These are phyloP conservation scores for Azemiops feae DNA, from an alignment of 2,113 vertebrate species.

Conservation along the genomic window DNA sequence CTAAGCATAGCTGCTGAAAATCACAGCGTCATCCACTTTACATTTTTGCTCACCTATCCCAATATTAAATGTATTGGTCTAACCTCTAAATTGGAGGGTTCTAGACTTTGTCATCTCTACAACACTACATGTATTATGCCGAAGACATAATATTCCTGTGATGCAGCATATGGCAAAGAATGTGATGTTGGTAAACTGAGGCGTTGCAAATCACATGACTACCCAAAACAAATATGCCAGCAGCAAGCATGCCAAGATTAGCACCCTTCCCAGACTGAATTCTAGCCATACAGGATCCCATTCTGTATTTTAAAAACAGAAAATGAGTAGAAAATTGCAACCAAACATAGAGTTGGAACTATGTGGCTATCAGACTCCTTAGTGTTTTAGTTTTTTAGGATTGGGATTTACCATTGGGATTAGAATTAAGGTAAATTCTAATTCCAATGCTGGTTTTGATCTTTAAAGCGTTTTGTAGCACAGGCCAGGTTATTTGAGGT, in stretches of 20 bases:
- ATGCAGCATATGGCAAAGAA: slow-evolving; percentile 87
- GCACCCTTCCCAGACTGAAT: slow-evolving; percentile 70
- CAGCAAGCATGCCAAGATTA: slow-evolving; percentile 73
- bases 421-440: not conserved
- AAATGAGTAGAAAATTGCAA: not conserved
- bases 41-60: not conserved
- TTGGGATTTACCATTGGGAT: not conserved
- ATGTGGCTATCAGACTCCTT: not conserved
- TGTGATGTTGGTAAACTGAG: slow-evolving; percentile 73
- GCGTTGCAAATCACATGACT: slow-evolving; percentile 70
- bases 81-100: not conserved
- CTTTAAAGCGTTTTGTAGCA: not conserved
- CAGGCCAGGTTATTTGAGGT: not conserved
- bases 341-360: not conserved
- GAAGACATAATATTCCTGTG: slow-evolving; percentile 73
- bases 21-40: not conserved
- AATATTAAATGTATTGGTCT: not conserved
- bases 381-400: not conserved
- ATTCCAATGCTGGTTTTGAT: not conserved
- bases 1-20: not conserved
- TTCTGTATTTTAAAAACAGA: not conserved
- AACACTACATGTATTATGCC: slow-evolving; percentile 74
- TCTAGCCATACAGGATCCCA: slow-evolving; percentile 67
- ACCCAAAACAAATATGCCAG: slow-evolving; percentile 77
- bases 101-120: slow-evolving; percentile 51